Evolutionary conservation across 2,888 invertebrate genomes (phyloP), one percentile per base, ranked within the genome.

Genomic region (Congeria kusceri): DNA sequence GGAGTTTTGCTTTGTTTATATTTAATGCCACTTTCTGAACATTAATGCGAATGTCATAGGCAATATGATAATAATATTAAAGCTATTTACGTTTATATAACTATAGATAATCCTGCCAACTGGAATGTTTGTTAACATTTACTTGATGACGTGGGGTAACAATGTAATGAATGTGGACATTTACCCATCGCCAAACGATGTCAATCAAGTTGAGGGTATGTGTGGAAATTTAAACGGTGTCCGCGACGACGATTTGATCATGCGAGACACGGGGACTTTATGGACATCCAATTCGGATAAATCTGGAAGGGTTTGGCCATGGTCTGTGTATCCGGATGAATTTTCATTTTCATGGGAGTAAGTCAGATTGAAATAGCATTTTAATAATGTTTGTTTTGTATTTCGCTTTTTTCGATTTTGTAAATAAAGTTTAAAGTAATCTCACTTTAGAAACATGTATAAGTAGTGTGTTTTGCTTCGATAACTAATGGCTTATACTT

Each of bases 321-420:
- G 53, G 53, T 15, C 13, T 13, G 53, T 53, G 5, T 63, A 57
- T 20, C 72, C 72, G 15, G 44, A 66, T 44, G 44, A 47, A 1
- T 73, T 73, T 46, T 46, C 73, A 0, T 61, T 39, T 25, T 73
- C 73, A 0, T 73, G 73, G 73, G 67, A 58, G 73, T 73, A 73
- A 47, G 44, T 70, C n/a, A n/a, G n/a, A n/a, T n/a, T n/a, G n/a
- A n/a, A n/a, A n/a, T n/a, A n/a, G n/a, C n/a, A n/a, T n/a, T n/a
- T n/a, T n/a, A n/a, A n/a, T n/a, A n/a, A n/a, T n/a, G n/a, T n/a
- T n/a, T n/a, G n/a, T n/a, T n/a, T n/a, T n/a, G n/a, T n/a, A n/a
- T n/a, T n/a, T n/a, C n/a, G n/a, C n/a, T n/a, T n/a, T n/a, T n/a
- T n/a, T n/a, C n/a, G n/a, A n/a, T n/a, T n/a, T n/a, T n/a, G n/a